Evolutionary conservation across 2,888 invertebrate species (phyloP), one percentile per base, ranked within the genome.

Genomic region (Stenodera caucasica): DNA sequence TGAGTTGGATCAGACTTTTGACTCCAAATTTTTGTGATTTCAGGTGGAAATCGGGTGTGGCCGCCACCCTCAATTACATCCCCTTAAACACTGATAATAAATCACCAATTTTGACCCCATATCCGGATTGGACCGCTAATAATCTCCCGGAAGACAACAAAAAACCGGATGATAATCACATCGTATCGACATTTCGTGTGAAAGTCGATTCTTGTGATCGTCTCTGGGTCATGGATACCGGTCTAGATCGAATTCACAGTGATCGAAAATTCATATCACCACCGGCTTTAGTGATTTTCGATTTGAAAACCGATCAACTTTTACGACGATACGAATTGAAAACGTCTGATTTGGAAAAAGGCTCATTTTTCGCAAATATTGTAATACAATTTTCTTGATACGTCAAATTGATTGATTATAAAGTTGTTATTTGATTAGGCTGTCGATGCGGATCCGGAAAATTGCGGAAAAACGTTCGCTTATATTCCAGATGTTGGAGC

Each of bases 181-280:
- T 91, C 49, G 82, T 90, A 54, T 92, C 89, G 2, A 89, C 89
- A 4, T 91, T 91, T 78, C 85, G 93, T 62, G 82, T 90, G 21
- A 84, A 83, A 66, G 87, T 89, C 0, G 93, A 93, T 75, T 83
- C 83, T 5, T 93, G 93, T 71, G 91, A 91, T 76, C 84, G 93
- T 49, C 83, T 93, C 8, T 93, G 93, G 92, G 88, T 91, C 5
- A 84, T 93, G 80, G 92, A 93, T 75, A 88, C 90, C 0, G 93
- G 92, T 56, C 79, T 91, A 35, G 87, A 89, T 45, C 90, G 92
- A 75, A 90, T 92, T 78, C 80, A 87, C 54, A 91, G 91, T 75
- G 80, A 80, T 29, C 82, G 84, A 35, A 86, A 87, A 67, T 88
- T 83, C 82, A 83, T 85, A 15, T 81, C 84, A 1, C 86, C 86